Base-by-base conservation (phyloP, 1,140 invertebrate species). In the Calycopis cecrops region DNA sequence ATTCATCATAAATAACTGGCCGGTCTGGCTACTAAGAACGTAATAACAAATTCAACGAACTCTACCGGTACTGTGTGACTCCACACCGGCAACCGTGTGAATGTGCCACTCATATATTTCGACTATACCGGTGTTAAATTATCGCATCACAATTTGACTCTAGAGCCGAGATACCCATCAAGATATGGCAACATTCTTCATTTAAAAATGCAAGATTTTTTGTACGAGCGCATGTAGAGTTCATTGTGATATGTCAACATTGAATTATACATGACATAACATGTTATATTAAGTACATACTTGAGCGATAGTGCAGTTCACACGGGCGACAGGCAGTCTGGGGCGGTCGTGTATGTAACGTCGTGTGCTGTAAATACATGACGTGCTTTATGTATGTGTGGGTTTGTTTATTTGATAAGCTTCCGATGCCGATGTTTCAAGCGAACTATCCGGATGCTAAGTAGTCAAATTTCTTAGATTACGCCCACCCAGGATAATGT, bases 1-100 rank as follows among this genome's bases (percentile, higher is more conserved):
- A 79, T 85, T 77, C 76, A 73, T 74, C 78, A 75, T 74, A 75
- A 81, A 79, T 82, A 83, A 84, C 78, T 79, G 79, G 71, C 68
- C 69, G 69, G 64, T 65, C 65, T 63, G 64, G 48, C 12, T 85
- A 81, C 79, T 71, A 73, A 84, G 83, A 87, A 87, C 69, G 83
- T 71, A 76, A 87, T 87, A 87, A 87, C 75, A 82, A 84, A 83
- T 85, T 85, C 83, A 87, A 87, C 83, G 83, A 87, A 87, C 83
- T 76, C 81, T 83, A 86, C 83, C 79, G 79, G 80, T 83, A 85
- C 71, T 79, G 79, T 81, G 76, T 75, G 77, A 81, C 73, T 80
- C 71, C 67, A 67, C 67, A 67, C 68, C 60, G 76, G 66, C 70
- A 73, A 83, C 83, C 83, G 83, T 86, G 83, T 86, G 79, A 85